phyloP scores from a whole-genome alignment of 2,113 vertebrate genomes.

The Marmota flaviventris region DNA sequence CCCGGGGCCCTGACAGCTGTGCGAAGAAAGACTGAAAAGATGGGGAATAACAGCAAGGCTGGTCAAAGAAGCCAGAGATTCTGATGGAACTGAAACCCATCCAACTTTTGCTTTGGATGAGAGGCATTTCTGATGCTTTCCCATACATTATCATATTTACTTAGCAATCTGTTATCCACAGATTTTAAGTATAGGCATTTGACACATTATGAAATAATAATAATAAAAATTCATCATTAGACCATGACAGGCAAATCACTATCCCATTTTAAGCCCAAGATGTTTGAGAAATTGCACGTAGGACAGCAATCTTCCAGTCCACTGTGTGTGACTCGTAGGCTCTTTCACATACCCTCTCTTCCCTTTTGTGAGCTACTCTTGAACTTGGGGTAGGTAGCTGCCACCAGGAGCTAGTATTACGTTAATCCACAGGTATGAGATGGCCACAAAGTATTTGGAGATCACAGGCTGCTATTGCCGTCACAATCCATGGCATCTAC shows the following conservation, averaged over 20 bases:
- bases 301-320: neutral
- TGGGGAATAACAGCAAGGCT: neutral
- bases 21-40: neutral
- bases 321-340: neutral
- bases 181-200: neutral
- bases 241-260: neutral
- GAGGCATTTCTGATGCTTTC: neutral
- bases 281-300: neutral
- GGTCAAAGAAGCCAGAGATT: neutral
- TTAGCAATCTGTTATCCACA: neutral
- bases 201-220: neutral
- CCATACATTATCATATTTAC: neutral
- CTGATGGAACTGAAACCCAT: neutral
- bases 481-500: neutral
- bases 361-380: neutral
- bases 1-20: neutral
- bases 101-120: neutral
- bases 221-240: neutral
- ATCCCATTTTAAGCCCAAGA: neutral
- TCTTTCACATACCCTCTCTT: neutral
- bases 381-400: neutral
- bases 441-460: neutral
- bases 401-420: neutral
- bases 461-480: neutral
- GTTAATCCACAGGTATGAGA: neutral